phyloP scores from a whole-genome alignment of 2,888 invertebrate species.

The Luperina nickerlii region DNA sequence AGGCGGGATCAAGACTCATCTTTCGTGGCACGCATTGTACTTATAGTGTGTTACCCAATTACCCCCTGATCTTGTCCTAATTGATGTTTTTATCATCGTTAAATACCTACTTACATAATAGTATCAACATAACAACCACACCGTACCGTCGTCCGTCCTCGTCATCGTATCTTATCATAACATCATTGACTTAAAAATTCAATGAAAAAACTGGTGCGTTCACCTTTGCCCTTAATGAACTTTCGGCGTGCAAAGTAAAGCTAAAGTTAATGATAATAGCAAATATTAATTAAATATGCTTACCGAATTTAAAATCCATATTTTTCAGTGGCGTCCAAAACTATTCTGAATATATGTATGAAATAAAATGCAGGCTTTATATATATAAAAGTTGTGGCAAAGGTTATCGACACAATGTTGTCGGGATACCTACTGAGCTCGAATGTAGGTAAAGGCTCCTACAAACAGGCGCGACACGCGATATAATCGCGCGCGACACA shows the following conservation, averaged over 20 bases:
- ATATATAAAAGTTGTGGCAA: background rate
- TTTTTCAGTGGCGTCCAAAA: conserved; percentile 22
- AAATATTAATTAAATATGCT: conserved; percentile 19
- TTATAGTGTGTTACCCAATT: background rate
- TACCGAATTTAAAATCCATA: conserved; percentile 62
- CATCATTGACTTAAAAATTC: too few relatives aligned
- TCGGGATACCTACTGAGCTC: conserved; percentile 24
- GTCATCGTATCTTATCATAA: background rate
- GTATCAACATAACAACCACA: too few relatives aligned
- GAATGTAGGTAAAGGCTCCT: conserved; percentile 20
- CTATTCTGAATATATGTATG: conserved; percentile 18
- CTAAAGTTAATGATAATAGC: background rate
- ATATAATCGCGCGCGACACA: too few relatives aligned
- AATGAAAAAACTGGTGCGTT: background rate
- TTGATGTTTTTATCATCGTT: background rate
- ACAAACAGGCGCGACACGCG: too few relatives aligned
- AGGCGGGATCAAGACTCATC: too few relatives aligned
- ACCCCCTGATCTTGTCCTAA: background rate
- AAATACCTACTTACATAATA: background rate
- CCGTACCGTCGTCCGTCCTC: too few relatives aligned
- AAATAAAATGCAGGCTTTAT: background rate
- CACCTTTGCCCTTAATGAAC: background rate
- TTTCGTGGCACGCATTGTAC: too few relatives aligned
- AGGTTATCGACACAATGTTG: conserved; percentile 22
- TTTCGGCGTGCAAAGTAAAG: background rate